Conservation (phyloP, 2,888 invertebrate genomes). For the Allacma fusca region DNA sequence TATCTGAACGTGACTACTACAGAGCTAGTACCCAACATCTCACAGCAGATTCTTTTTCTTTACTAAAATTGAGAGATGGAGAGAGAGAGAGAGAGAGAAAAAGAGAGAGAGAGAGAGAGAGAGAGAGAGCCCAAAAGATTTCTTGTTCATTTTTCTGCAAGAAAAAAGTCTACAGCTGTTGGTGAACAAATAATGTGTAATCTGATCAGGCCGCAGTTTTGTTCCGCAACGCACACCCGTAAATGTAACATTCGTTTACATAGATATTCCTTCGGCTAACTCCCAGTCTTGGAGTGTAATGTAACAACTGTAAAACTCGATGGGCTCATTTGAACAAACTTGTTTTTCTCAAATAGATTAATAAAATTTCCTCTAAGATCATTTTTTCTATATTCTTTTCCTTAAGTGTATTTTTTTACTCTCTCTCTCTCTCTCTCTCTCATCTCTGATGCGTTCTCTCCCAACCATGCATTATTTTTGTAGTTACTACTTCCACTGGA, state of each 20-base stretch:
- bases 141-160: background rate
- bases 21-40: too few relatives aligned
- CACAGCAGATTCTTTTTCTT: too few relatives aligned
- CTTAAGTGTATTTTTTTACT: background rate
- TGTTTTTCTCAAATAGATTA: constrained; percentile 21
- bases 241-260: constrained; percentile 7
- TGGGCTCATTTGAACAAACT: constrained; percentile 19
- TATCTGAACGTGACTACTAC: background rate
- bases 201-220: constrained; percentile 23
- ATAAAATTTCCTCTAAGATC: constrained; percentile 6
- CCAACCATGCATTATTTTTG: background rate
- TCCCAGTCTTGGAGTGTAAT: background rate
- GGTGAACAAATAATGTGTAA: constrained; percentile 27
- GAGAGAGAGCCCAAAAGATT: background rate
- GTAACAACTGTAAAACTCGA: background rate
- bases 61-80: too few relatives aligned
- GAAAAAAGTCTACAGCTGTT: constrained; percentile 17
- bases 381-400: background rate
- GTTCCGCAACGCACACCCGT: constrained; percentile 27
- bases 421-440: background rate
- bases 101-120: background rate
- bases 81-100: background rate
- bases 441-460: too few relatives aligned
- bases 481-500: background rate
- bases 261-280: background rate